Evolutionary conservation across 2,113 vertebrate genomes (phyloP).

Genomic region (Tetrax tetrax): DNA sequence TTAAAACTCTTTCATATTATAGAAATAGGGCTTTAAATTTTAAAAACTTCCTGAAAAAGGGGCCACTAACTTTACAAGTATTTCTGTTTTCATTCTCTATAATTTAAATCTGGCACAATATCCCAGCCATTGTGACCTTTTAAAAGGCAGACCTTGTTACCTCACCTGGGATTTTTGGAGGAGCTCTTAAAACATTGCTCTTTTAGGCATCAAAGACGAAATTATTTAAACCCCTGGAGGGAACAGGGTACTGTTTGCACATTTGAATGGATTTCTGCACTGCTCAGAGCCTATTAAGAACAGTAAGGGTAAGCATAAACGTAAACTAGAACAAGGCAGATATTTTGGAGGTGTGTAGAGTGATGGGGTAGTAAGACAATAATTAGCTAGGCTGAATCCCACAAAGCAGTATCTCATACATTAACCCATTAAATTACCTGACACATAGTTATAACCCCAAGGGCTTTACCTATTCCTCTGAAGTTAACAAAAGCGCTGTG

Average conservation of each 20-base stretch:
- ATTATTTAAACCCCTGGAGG: not conserved
- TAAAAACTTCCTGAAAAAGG: not conserved
- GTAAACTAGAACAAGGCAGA: not conserved
- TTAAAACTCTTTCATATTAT: not conserved
- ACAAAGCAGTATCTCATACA: not conserved
- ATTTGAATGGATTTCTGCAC: not conserved
- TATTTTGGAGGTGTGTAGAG: not conserved
- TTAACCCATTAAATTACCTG: not conserved
- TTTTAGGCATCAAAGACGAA: not conserved
- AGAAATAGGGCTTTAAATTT: not conserved
- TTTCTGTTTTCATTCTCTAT: not conserved
- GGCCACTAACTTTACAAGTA: not conserved
- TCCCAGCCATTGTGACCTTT: not conserved
- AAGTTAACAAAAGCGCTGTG: not conserved
- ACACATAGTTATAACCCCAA: not conserved
- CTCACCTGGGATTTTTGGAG: not conserved
- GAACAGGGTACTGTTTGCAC: not conserved
- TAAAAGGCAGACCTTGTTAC: not conserved
- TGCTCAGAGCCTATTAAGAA: not conserved
- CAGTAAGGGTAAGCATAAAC: not conserved
- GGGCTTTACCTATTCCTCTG: not conserved
- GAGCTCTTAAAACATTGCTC: not conserved
- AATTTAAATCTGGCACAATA: conserved; percentile 14
- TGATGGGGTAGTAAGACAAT: not conserved
- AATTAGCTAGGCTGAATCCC: not conserved